phyloP scores from a whole-genome alignment of 2,113 vertebrate genomes.

The Thymallus thymallus region DNA sequence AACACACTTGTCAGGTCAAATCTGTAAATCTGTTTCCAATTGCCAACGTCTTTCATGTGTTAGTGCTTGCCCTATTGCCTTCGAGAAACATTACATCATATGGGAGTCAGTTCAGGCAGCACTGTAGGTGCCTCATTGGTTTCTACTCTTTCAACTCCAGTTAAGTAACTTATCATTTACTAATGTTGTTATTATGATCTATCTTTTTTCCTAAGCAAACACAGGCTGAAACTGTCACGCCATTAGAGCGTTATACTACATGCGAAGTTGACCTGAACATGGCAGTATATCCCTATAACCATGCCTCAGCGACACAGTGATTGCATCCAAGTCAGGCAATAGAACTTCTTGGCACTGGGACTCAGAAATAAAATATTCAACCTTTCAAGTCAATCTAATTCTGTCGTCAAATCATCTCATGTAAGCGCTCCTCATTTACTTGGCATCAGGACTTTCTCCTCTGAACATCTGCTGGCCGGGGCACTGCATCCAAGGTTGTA shows the following conservation, averaged over 20 bases:
- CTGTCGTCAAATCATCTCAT: slow-evolving; percentile 59
- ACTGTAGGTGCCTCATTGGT: slow-evolving; percentile 45
- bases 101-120: slow-evolving; percentile 41
- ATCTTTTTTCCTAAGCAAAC: slow-evolving; percentile 1
- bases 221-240: background rate
- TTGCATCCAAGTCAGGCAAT: slow-evolving; percentile 56
- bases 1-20: slow-evolving; percentile 64
- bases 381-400: slow-evolving; percentile 53
- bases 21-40: slow-evolving; percentile 74
- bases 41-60: slow-evolving; percentile 60
- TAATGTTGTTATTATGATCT: slow-evolving; percentile 51
- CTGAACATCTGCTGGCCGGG: slow-evolving; percentile 46
- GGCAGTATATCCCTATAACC: background rate
- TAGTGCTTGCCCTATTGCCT: slow-evolving; percentile 56
- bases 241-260: background rate
- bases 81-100: slow-evolving; percentile 70
- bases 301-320: slow-evolving; percentile 34
- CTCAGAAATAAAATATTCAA: slow-evolving; percentile 53
- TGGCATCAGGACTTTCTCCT: slow-evolving; percentile 45
- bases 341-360: slow-evolving; percentile 42
- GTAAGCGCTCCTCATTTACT: slow-evolving; percentile 51
- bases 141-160: slow-evolving; percentile 54
- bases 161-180: slow-evolving; percentile 54
- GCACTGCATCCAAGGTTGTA: slow-evolving; percentile 17
- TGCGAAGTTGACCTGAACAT: background rate